Evolutionary conservation across 2,888 invertebrate genomes (phyloP).

Genomic region (Pammene aurita): DNA sequence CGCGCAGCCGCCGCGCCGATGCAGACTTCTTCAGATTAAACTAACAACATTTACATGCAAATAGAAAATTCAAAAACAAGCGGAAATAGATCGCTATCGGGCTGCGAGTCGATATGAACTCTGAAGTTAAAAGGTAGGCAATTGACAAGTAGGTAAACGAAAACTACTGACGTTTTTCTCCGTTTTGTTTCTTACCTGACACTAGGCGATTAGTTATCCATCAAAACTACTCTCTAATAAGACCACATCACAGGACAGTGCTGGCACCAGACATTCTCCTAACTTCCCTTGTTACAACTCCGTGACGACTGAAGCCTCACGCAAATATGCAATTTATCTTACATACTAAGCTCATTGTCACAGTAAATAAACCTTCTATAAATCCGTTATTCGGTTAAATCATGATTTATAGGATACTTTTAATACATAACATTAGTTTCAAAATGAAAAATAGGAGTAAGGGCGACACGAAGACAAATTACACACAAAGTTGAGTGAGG

Average conservation of each 20-base stretch:
- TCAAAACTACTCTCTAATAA: slow-evolving; percentile 47
- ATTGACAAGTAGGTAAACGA: slow-evolving; percentile 37
- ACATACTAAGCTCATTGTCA: slow-evolving; percentile 48
- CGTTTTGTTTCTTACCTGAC: slow-evolving; percentile 46
- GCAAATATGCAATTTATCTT: slow-evolving; percentile 48
- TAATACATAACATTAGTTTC: slow-evolving; percentile 41
- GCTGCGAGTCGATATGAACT: slow-evolving; percentile 23
- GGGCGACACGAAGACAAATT: slow-evolving; percentile 43
- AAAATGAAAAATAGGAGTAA: slow-evolving; percentile 38
- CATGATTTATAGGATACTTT: slow-evolving; percentile 42
- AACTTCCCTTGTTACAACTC: slow-evolving; percentile 47
- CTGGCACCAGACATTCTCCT: slow-evolving; percentile 51
- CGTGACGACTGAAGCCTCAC: slow-evolving; percentile 54
- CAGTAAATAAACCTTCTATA: slow-evolving; percentile 38
- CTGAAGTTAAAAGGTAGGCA: slow-evolving; percentile 21
- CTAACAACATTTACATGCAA: slow-evolving; percentile 5
- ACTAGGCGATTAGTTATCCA: slow-evolving; percentile 52
- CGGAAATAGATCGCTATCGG: slow-evolving; percentile 25
- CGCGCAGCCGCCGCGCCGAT: not conserved
- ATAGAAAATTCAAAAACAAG: slow-evolving; percentile 13
- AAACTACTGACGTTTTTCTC: slow-evolving; percentile 41
- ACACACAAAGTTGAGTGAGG: slow-evolving; percentile 42
- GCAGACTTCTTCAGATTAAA: slow-evolving; percentile 9
- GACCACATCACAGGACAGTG: slow-evolving; percentile 51
- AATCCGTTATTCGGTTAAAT: slow-evolving; percentile 47